Percentiles rank a stretch among this genome's conserved stretches.
Evolutionary conservation across 2,113 vertebrate species (phyloP).

Genomic region (Gnathonemus longibarbis): DNA sequence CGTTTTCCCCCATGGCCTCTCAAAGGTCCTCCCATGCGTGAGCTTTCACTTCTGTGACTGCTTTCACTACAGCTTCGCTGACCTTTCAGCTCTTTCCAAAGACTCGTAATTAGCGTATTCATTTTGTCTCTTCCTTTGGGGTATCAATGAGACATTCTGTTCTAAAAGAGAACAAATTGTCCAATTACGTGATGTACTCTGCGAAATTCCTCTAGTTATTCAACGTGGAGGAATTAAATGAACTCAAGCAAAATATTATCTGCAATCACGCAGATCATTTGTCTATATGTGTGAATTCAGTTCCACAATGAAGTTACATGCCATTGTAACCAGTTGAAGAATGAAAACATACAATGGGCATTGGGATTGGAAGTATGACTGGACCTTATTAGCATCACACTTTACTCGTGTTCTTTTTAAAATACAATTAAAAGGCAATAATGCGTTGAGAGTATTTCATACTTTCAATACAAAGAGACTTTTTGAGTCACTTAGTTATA

Average conservation of each 20-base stretch:
- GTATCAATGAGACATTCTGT: background rate
- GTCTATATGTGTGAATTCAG: background rate
- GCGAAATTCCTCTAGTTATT: background rate
- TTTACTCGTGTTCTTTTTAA: background rate
- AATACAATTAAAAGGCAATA: background rate
- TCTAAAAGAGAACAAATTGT: background rate
- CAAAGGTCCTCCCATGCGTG: background rate
- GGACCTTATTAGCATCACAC: background rate
- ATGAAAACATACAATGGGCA: background rate
- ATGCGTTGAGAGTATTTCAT: background rate
- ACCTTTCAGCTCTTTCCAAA: background rate
- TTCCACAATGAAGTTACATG: background rate
- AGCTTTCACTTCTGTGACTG: background rate
- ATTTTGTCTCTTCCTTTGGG: background rate
- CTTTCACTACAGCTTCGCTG: background rate
- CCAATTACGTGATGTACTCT: background rate
- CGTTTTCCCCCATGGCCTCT: background rate
- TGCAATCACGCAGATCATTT: background rate
- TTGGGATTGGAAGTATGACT: background rate
- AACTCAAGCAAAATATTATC: slow-evolving; percentile 7
- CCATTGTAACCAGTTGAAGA: background rate
- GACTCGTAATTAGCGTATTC: background rate
- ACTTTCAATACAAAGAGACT: background rate
- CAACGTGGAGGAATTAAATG: background rate
- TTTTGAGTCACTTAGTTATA: background rate